Conservation (phyloP, 92 coral and sea anemone species). For the Porites divaricata region DNA sequence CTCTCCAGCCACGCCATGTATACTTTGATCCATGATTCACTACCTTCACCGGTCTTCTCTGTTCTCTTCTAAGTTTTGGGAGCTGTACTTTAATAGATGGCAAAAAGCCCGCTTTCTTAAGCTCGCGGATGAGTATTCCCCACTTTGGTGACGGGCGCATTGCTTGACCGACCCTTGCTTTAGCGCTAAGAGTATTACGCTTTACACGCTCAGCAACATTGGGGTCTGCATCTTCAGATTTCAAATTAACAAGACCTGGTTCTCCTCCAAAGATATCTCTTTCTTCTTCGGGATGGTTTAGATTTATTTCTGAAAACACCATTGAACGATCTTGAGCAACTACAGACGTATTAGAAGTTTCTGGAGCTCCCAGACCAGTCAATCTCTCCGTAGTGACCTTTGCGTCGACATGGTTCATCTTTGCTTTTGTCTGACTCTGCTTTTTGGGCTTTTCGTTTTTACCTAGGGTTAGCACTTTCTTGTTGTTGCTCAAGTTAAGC, state of each 20-base stretch:
- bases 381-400: background rate
- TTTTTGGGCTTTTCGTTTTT: slow-evolving; percentile 22
- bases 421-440: slow-evolving; percentile 20
- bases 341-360: background rate
- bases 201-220: slow-evolving; percentile 45
- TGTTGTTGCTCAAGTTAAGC: slow-evolving; percentile 70
- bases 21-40: slow-evolving; percentile 58
- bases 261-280: slow-evolving; percentile 70
- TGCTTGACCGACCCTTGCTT: slow-evolving; percentile 47
- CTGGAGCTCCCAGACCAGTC: background rate
- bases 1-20: slow-evolving; percentile 83
- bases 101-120: slow-evolving; percentile 77
- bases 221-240: slow-evolving; percentile 67
- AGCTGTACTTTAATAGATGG: slow-evolving; percentile 51
- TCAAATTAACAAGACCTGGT: slow-evolving; percentile 34
- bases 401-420: slow-evolving; percentile 24
- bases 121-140: slow-evolving; percentile 71
- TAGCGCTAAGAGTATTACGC: slow-evolving; percentile 49
- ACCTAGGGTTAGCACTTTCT: slow-evolving; percentile 30
- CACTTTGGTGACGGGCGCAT: slow-evolving; percentile 84
- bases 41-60: slow-evolving; percentile 8
- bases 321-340: slow-evolving; percentile 61
- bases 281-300: slow-evolving; percentile 43
- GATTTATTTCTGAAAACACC: slow-evolving; percentile 80
- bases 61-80: slow-evolving; percentile 39